Conservation (phyloP, 2,113 vertebrate genomes). For the Sitta europaea region DNA sequence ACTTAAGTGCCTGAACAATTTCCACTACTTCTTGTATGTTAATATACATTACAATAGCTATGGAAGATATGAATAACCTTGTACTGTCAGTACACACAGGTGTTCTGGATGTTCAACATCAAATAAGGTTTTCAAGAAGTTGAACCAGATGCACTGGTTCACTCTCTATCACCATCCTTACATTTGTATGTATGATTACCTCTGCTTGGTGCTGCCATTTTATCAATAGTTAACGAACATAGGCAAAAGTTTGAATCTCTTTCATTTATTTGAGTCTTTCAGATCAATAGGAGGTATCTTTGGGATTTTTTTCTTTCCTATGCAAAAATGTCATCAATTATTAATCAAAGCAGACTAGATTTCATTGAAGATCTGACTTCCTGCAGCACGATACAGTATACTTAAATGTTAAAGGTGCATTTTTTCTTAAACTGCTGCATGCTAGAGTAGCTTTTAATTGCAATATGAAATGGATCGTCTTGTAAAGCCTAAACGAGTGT, state of each 20-base stretch:
- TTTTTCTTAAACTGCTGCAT: not conserved
- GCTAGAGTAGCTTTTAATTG: not conserved
- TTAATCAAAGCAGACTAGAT: slow-evolving; percentile 55
- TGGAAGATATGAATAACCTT: not conserved
- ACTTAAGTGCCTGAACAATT: not conserved
- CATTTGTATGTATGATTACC: not conserved
- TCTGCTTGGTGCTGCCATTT: not conserved
- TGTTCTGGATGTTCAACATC: not conserved
- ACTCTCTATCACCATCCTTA: not conserved
- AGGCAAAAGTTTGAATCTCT: not conserved
- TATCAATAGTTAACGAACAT: not conserved
- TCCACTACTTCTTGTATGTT: not conserved
- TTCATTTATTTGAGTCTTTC: not conserved
- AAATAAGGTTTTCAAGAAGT: not conserved
- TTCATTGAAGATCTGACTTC: slow-evolving; percentile 32
- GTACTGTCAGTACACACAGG: not conserved
- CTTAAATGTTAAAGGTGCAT: not conserved
- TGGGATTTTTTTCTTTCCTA: not conserved
- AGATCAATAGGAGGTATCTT: not conserved
- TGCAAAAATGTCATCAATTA: slow-evolving; percentile 45
- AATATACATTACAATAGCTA: not conserved
- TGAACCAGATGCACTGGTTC: not conserved
- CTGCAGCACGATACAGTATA: not conserved
- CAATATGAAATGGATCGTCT: not conserved
- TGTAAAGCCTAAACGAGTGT: not conserved